A percentile compares a stretch with the other conserved stretches of the same genome.
These are phyloP conservation scores for Calameuta pallipes DNA, from an alignment of 2,888 invertebrate species.

Conservation along the genomic window DNA sequence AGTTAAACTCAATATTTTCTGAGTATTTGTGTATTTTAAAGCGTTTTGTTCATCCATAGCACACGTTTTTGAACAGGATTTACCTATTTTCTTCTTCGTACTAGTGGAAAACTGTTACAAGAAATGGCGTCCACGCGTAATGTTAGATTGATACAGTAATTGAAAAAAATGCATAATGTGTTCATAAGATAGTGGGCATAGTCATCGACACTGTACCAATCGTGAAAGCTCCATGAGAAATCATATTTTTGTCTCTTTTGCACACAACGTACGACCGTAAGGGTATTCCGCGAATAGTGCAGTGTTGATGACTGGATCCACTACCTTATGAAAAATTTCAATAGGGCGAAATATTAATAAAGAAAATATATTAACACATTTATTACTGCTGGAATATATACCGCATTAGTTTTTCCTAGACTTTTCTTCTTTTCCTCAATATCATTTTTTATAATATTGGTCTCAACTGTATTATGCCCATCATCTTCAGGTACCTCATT, in stretches of 20 bases:
- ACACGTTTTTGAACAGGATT: not conserved
- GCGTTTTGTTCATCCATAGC: not conserved
- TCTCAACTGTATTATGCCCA: not conserved
- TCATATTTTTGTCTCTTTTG: not conserved
- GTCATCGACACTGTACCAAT: not conserved
- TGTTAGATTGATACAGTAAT: not conserved
- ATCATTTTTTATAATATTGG: not conserved
- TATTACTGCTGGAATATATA: not conserved
- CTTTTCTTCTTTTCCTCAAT: conserved; percentile 4
- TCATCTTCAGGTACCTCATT: not conserved
- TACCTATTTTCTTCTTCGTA: not conserved
- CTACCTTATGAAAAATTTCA: not conserved
- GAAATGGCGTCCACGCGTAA: not conserved
- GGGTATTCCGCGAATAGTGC: not conserved
- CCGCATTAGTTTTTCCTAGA: not conserved
- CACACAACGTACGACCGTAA: not conserved
- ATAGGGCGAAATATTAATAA: not conserved
- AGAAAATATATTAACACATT: not conserved
- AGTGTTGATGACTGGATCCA: not conserved
- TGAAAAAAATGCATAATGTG: not conserved
- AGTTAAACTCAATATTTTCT: conserved; percentile 25
- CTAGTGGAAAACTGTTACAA: not conserved
- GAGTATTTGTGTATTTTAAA: not conserved
- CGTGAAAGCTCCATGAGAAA: not conserved
- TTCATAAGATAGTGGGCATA: not conserved